Base-by-base conservation (phyloP, 2,113 vertebrate species). In the Propithecus coquereli region DNA sequence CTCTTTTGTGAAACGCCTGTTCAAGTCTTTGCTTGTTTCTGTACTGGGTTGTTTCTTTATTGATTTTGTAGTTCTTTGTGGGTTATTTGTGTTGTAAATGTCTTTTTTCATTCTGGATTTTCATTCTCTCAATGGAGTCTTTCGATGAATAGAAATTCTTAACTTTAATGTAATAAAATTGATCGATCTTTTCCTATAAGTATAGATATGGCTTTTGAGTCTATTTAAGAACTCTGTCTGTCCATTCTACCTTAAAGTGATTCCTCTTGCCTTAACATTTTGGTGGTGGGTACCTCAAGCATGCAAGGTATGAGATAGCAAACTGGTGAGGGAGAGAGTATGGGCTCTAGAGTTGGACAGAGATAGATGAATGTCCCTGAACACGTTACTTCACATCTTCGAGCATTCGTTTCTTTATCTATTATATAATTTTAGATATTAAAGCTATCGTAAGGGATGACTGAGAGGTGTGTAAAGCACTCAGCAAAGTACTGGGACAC, bases 121-220 rank as follows among this genome's bases (percentile, higher is more conserved):
- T 89, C 52, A 71, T 5, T 71, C 57, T 73, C 57, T 77, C 92
- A 76, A 96, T 6, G 16, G 27, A 37, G 12, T 82, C n/a, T 94
- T 95, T 74, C 59, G 30, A 90, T 81, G 37, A 80, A 92, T 0
- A 95, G 50, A 92, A 52, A 18, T 76, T 91, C 59, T 94, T 90
- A 80, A 66, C 61, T 84, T 68, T 65, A 40, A 79, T 79, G 63
- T 85, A 91, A 66, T 66, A 84, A 94, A 76, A 88, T 1, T 65
- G 73, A 73, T 40, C 10, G n/a, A 32, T 63, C 16, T 95, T 86
- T 87, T 94, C 43, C 86, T 22, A 34, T 32, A 87, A 40, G 6
- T 52, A 68, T n/a, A 91, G 47, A 47, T 4, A 59, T 6, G 54
- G 54, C 37, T 68, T 85, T 43, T 18, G 86, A 34, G 12, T 45